Base-by-base conservation (phyloP, 2,113 vertebrate species). In the Limnothrissa miodon region DNA sequence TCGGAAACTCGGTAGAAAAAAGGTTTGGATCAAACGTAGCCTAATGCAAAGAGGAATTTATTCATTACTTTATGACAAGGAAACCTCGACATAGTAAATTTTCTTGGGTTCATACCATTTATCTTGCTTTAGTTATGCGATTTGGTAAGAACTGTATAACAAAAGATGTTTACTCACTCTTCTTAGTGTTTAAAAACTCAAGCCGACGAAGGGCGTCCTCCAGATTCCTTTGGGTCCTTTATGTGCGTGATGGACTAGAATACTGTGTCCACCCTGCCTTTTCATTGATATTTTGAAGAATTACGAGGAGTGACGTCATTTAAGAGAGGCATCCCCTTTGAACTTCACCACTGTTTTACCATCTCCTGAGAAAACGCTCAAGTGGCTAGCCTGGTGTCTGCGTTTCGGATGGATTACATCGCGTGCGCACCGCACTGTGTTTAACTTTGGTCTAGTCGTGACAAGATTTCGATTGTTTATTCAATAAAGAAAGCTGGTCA, bases 231-330 rank as follows among this genome's bases (percentile, higher is more conserved):
- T 19, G 66, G 1, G 66, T 74, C 11, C 66, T 74, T 13, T 74
- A 33, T 74, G 66, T 33, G 66, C 15, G 66, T 74, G 66, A 74
- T 74, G 66, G 29, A 74, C 29, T 19, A 36, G 66, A 36, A 39
- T 5, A 17, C 66, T 15, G 29, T 36, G 66, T 29, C 66, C 79
- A 0, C 79, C 59, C 80, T 79, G 56, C 81, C 83, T 83, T 80
- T 81, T 25, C 82, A 82, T 83, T 85, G 85, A 84, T 78, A 78
- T 85, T 86, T 70, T 84, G 80, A 48, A 45, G 42, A 81, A 48
- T 46, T 70, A 81, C 80, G 85, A 78, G 74, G 5, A 42, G 62
- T 84, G 88, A 92, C 92, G 93, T 94, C 93, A 94, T 85, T 17
- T 59, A 1, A 45, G 70, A 78, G 33, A 87, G 90, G 89, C 91